Evolutionary conservation across 2,797 vertebrate species (phyloP).

Genomic region (Pseudomugil gertrudae): DNA sequence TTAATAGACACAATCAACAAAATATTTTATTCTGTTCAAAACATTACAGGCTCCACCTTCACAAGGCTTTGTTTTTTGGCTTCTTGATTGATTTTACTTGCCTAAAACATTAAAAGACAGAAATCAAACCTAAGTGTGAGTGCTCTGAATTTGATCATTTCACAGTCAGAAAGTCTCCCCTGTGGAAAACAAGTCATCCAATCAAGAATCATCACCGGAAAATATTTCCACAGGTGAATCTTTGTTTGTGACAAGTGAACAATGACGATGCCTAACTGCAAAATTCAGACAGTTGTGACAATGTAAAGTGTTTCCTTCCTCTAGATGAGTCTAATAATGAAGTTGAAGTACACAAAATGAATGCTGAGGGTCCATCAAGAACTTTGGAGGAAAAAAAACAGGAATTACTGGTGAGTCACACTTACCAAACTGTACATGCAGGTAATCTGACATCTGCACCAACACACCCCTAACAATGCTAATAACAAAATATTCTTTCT

Average conservation of each 20-base stretch:
- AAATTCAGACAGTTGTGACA: background rate
- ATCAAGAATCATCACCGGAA: conserved; percentile 42
- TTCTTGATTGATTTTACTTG: conserved; percentile 3
- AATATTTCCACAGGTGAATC: conserved; percentile 60
- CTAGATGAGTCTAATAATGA: conserved; percentile 44
- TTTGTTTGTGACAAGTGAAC: conserved; percentile 7
- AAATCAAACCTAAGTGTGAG: conserved; percentile 14
- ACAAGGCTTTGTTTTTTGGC: background rate
- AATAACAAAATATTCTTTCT: background rate
- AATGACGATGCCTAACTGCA: background rate
- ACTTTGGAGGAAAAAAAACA: conserved; percentile 42
- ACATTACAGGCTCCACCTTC: background rate
- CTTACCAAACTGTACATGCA: background rate
- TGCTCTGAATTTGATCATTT: conserved; percentile 36
- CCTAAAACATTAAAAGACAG: background rate
- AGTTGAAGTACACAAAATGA: conserved; percentile 12
- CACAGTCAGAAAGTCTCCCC: conserved; percentile 64
- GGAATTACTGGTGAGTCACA: conserved; percentile 63
- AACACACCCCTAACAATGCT: background rate
- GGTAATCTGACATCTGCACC: background rate
- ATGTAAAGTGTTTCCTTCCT: conserved; percentile 23
- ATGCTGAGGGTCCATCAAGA: conserved; percentile 33
- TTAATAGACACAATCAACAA: background rate
- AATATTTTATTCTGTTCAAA: background rate
- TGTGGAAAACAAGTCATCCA: conserved; percentile 46